These are phyloP conservation scores for Gastrophryne carolinensis DNA, from an alignment of 2,797 vertebrate genomes.

Conservation along the genomic window DNA sequence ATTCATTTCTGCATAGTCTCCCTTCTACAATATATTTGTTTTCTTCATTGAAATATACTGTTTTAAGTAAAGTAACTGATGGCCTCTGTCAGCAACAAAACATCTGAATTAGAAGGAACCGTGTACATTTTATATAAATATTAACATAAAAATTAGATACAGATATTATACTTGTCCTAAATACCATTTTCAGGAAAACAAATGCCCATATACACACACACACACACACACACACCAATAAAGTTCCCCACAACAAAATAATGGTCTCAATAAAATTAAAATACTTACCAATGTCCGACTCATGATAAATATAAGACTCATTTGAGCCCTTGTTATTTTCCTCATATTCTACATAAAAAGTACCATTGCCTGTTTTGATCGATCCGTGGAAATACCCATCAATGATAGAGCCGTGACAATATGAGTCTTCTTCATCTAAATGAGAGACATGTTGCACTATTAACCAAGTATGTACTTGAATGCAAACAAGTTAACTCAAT, in stretches of 20 bases:
- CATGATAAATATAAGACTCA: constrained; percentile 79
- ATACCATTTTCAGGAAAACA: no score
- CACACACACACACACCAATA: no score
- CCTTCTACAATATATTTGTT: no score
- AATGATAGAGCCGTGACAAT: constrained; percentile 75
- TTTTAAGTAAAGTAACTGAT: no score
- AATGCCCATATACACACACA: no score
- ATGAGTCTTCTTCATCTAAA: constrained; percentile 70
- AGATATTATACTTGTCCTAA: no score
- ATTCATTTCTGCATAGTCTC: background rate
- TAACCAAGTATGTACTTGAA: no score
- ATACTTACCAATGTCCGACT: constrained; percentile 76
- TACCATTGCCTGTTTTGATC: constrained; percentile 71
- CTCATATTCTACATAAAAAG: constrained; percentile 73
- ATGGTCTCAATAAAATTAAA: no score
- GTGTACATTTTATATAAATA: background rate
- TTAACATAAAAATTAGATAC: no score
- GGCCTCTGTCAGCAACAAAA: background rate
- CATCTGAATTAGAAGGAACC: background rate
- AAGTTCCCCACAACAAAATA: no score
- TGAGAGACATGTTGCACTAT: background rate
- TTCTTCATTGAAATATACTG: no score
- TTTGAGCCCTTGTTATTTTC: constrained; percentile 52
- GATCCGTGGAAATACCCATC: constrained; percentile 79
- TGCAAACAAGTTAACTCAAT: no score